Conservation (phyloP, 1,140 invertebrate genomes). For the Bradysia coprophila region DNA sequence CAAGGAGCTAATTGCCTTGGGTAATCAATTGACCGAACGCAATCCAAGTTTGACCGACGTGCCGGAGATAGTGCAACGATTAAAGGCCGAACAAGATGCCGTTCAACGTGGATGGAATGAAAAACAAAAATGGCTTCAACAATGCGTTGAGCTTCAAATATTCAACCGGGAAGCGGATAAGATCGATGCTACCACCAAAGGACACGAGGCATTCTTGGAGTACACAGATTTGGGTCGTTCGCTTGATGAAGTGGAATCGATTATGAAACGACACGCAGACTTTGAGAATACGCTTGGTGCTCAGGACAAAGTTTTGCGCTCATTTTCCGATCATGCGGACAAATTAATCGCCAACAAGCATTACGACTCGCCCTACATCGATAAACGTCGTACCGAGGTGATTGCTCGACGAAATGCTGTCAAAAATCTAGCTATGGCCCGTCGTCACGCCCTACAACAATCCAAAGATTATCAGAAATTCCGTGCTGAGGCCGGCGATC, state of each 20-base stretch:
- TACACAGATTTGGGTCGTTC: conserved; percentile 74
- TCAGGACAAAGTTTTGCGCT: conserved; percentile 80
- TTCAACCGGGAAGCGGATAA: conserved; percentile 95
- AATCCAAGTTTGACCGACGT: conserved; percentile 52
- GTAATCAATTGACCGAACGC: conserved; percentile 46
- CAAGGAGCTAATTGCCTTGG: conserved; percentile 55
- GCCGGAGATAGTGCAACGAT: conserved; percentile 46
- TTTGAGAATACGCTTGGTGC: conserved; percentile 85
- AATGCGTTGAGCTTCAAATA: conserved; percentile 70
- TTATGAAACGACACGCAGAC: conserved; percentile 86
- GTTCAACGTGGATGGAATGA: conserved; percentile 60
- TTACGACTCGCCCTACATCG: conserved; percentile 67
- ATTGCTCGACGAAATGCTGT: conserved; percentile 50
- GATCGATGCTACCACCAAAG: conserved; percentile 86
- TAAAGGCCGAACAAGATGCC: conserved; percentile 56
- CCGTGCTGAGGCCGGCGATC: conserved; percentile 71
- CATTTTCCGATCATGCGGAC: conserved; percentile 72
- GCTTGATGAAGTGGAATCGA: conserved; percentile 83
- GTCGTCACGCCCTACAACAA: conserved; percentile 52
- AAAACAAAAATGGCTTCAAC: conserved; percentile 65
- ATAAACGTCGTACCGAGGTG: conserved; percentile 56
- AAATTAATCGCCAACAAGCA: conserved; percentile 66
- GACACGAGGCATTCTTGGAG: conserved; percentile 85
- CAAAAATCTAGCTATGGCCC: conserved; percentile 49
- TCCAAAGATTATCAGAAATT: conserved; percentile 73